Evolutionary conservation across 1,140 invertebrate species (phyloP).

Genomic region (Drosophila arawakana): DNA sequence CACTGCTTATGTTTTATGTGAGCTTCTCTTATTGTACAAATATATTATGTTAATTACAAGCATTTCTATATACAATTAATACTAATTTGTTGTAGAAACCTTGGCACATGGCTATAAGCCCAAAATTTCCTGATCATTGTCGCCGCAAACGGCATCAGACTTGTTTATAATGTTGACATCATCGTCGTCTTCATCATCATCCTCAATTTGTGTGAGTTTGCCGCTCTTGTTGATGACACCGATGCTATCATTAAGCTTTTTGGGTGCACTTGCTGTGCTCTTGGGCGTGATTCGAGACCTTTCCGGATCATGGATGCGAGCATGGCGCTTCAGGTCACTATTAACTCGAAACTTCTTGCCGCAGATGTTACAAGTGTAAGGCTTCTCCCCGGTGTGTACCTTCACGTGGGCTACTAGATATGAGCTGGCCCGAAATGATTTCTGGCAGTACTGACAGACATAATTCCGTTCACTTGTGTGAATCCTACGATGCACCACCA

Average conservation of each 20-base stretch:
- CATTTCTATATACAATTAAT: slow-evolving; percentile 9
- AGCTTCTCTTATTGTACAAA: background rate
- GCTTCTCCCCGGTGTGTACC: slow-evolving; percentile 95
- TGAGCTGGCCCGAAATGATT: slow-evolving; percentile 93
- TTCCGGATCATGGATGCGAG: slow-evolving; percentile 89
- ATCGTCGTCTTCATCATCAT: slow-evolving; percentile 34
- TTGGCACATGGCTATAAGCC: slow-evolving; percentile 69
- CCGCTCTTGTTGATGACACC: background rate
- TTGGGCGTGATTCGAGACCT: background rate
- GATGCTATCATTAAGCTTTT: slow-evolving; percentile 7
- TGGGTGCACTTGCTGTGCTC: background rate
- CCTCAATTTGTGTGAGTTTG: slow-evolving; percentile 44
- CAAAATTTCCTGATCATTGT: slow-evolving; percentile 63
- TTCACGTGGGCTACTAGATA: slow-evolving; percentile 94
- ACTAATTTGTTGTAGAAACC: slow-evolving; percentile 49
- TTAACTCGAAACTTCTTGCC: slow-evolving; percentile 93
- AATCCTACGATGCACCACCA: slow-evolving; percentile 95
- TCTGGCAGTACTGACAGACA: slow-evolving; percentile 92
- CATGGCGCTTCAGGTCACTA: slow-evolving; percentile 95
- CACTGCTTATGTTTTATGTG: too few species aligned
- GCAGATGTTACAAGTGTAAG: slow-evolving; percentile 91
- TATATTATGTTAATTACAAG: slow-evolving; percentile 16
- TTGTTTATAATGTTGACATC: slow-evolving; percentile 49
- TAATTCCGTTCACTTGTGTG: slow-evolving; percentile 96
- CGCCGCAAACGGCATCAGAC: slow-evolving; percentile 62